Evolutionary conservation across 2,797 vertebrate species (phyloP).

Genomic region (Lutjanus argentimaculatus): DNA sequence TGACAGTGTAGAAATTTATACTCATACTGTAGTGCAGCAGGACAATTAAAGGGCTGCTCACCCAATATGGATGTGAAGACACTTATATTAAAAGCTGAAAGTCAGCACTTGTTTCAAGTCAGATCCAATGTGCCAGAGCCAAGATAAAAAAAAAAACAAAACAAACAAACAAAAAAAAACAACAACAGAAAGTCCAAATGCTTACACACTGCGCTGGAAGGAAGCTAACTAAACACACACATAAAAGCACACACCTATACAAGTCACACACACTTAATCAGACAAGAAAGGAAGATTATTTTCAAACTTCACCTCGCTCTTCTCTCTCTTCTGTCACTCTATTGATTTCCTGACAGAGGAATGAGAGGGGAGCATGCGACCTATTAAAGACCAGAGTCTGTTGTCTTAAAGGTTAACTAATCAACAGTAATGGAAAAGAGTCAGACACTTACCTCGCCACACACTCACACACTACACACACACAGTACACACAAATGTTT

Average conservation of each 20-base stretch:
- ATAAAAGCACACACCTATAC: background rate
- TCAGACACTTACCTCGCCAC: slow-evolving; percentile 36
- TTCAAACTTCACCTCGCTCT: slow-evolving; percentile 57
- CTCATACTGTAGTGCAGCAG: background rate
- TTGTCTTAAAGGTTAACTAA: slow-evolving; percentile 82
- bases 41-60: background rate
- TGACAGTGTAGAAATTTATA: background rate
- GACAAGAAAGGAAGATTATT: slow-evolving; percentile 38
- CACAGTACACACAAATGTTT: slow-evolving; percentile 11
- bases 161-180: background rate
- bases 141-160: background rate
- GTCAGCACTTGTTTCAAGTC: slow-evolving; percentile 2
- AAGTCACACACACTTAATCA: slow-evolving; percentile 31
- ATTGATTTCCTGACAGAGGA: slow-evolving; percentile 80
- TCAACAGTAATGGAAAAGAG: slow-evolving; percentile 76
- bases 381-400: slow-evolving; percentile 72
- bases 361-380: slow-evolving; percentile 60
- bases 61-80: background rate
- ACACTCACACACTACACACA: background rate
- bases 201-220: slow-evolving; percentile 1
- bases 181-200: background rate
- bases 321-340: slow-evolving; percentile 53
- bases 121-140: background rate
- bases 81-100: background rate
- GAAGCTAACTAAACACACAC: slow-evolving; percentile 2